Evolutionary conservation across 2,888 invertebrate species (phyloP).

Genomic region (Tachina lurida): DNA sequence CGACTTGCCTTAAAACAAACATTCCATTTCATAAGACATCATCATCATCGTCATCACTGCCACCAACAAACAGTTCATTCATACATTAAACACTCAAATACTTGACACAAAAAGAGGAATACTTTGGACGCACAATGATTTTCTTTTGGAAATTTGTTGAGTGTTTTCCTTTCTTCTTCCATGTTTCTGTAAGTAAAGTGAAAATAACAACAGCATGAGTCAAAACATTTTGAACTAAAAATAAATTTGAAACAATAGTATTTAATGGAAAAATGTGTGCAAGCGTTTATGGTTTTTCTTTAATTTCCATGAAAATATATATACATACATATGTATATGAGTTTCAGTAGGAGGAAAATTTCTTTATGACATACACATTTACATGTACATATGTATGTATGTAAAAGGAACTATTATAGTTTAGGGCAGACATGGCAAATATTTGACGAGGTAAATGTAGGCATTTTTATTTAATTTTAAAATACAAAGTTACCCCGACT

Average conservation of each 20-base stretch:
- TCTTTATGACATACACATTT: background rate
- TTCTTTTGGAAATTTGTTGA: conserved; percentile 38
- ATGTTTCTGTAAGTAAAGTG: conserved; percentile 11
- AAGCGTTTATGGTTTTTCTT: conserved; percentile 35
- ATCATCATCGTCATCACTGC: conserved; percentile 15
- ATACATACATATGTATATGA: background rate
- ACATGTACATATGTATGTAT: too few relatives aligned
- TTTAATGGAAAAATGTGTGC: conserved; percentile 20
- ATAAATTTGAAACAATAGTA: conserved; percentile 29
- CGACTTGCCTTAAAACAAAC: conserved; percentile 43
- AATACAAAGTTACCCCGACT: too few relatives aligned
- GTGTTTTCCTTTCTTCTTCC: background rate
- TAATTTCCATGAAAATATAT: background rate
- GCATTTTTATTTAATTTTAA: too few relatives aligned
- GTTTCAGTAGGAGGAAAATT: background rate
- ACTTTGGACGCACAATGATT: conserved; percentile 39
- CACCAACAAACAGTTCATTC: conserved; percentile 15
- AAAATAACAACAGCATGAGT: conserved; percentile 55
- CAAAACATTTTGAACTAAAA: conserved; percentile 48
- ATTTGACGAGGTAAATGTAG: too few relatives aligned
- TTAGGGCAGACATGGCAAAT: too few relatives aligned
- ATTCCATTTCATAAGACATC: conserved; percentile 66
- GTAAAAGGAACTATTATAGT: background rate
- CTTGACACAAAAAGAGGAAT: conserved; percentile 53
- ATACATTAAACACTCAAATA: conserved; percentile 40